Conservation (phyloP, 2,888 invertebrate genomes). For the Axea sp. region DNA sequence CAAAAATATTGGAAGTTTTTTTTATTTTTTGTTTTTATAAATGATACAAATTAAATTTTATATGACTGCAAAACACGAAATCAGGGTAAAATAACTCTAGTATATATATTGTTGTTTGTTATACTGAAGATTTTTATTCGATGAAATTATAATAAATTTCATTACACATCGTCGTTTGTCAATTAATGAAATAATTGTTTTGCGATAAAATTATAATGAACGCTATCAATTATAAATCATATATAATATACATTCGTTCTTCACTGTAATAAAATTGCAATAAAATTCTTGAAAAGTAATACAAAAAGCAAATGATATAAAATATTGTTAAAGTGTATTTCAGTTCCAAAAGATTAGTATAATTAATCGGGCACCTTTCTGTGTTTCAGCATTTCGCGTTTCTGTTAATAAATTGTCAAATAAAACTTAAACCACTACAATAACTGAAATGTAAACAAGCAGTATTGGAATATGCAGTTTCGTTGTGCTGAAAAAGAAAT, state of each 20-base stretch:
- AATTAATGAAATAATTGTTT: slow-evolving; percentile 45
- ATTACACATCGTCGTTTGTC: slow-evolving; percentile 49
- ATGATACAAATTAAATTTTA: slow-evolving; percentile 10
- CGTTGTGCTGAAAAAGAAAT: neutral
- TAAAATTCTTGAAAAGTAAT: too few relatives aligned
- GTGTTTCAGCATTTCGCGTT: neutral
- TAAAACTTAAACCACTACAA: neutral
- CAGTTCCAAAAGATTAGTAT: too few relatives aligned
- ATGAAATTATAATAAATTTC: slow-evolving; percentile 25
- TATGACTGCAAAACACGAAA: slow-evolving; percentile 35
- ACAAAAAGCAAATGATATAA: neutral
- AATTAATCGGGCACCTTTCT: slow-evolving; percentile 5
- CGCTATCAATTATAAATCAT: slow-evolving; percentile 47
- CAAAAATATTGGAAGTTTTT: too few relatives aligned
- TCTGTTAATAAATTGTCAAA: neutral
- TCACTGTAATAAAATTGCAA: slow-evolving; percentile 24
- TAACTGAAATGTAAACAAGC: neutral
- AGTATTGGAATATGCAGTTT: neutral
- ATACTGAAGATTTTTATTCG: slow-evolving; percentile 38
- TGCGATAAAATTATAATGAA: slow-evolving; percentile 52
- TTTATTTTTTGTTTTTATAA: too few relatives aligned
- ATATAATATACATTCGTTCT: slow-evolving; percentile 33
- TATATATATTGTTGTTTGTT: slow-evolving; percentile 52
- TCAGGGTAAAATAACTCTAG: slow-evolving; percentile 49
- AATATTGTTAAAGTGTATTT: neutral